A percentile compares a stretch with the other conserved stretches of the same genome.
Conservation (phyloP, 2,113 vertebrate genomes). For the Myanophis thanlyinensis region DNA sequence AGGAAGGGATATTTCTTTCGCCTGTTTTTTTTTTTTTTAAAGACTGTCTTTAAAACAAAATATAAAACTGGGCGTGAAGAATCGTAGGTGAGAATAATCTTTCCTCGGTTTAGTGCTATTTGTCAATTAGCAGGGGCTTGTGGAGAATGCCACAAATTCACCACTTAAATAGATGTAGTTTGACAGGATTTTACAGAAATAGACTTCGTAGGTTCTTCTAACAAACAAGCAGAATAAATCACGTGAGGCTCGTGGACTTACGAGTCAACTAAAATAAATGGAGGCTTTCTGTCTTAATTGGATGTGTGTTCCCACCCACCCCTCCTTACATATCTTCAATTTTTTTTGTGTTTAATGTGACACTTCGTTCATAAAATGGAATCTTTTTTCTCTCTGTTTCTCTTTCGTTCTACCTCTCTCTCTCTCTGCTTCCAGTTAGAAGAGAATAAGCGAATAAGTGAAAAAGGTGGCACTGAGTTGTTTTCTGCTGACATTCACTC, state of each 20-base stretch:
- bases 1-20: not conserved
- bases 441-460: not conserved
- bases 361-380: not conserved
- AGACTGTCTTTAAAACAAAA: not conserved
- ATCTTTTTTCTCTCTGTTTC: not conserved
- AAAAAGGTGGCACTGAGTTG: not conserved
- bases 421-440: not conserved
- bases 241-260: not conserved
- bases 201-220: not conserved
- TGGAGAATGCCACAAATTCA: not conserved
- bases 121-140: not conserved
- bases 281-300: not conserved
- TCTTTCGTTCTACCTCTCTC: not conserved
- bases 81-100: not conserved
- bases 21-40: no score
- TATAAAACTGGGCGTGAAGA: not conserved
- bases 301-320: no score
- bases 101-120: not conserved
- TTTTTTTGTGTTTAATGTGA: not conserved
- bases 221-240: not conserved
- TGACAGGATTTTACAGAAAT: not conserved
- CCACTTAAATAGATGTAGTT: not conserved
- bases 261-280: not conserved
- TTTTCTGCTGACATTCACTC: not conserved
- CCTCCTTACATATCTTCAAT: not conserved